Percentiles rank a stretch among this genome's conserved stretches.
Evolutionary conservation across 2,888 invertebrate genomes (phyloP).

Genomic region (Pheosia gnoma): DNA sequence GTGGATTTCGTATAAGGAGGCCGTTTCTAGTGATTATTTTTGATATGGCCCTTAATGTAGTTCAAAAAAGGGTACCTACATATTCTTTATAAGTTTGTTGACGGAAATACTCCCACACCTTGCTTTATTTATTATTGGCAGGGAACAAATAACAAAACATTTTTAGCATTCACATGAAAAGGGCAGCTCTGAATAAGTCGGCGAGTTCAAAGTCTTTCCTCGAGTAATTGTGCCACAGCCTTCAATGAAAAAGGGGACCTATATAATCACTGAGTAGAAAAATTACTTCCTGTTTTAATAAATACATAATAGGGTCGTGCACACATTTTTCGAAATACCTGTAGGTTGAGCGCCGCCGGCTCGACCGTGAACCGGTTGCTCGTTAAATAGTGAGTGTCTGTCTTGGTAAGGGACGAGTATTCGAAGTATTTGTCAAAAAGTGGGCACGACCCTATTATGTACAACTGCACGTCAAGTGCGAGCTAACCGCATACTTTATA

Average conservation of each 20-base stretch:
- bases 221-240: not conserved
- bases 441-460: too few species aligned
- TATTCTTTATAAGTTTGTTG: not conserved
- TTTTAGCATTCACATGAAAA: not conserved
- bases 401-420: too few species aligned
- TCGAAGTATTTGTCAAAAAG: too few species aligned
- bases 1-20: too few species aligned
- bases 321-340: too few species aligned
- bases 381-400: too few species aligned
- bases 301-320: not conserved
- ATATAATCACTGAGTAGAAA: slow-evolving; percentile 1
- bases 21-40: too few species aligned
- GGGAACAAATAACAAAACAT: not conserved
- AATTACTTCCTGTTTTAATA: not conserved
- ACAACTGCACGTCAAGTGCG: too few species aligned
- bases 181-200: slow-evolving; percentile 1
- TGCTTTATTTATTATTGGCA: slow-evolving; percentile 1
- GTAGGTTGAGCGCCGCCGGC: too few species aligned
- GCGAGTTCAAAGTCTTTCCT: slow-evolving; percentile 1
- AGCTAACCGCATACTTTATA: too few species aligned
- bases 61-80: not conserved
- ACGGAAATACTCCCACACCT: not conserved
- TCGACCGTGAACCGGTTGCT: too few species aligned
- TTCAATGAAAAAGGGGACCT: not conserved
- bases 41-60: too few species aligned